These are phyloP conservation scores for Aporophyla nigra DNA, from an alignment of 2,888 invertebrate species.

Conservation along the genomic window DNA sequence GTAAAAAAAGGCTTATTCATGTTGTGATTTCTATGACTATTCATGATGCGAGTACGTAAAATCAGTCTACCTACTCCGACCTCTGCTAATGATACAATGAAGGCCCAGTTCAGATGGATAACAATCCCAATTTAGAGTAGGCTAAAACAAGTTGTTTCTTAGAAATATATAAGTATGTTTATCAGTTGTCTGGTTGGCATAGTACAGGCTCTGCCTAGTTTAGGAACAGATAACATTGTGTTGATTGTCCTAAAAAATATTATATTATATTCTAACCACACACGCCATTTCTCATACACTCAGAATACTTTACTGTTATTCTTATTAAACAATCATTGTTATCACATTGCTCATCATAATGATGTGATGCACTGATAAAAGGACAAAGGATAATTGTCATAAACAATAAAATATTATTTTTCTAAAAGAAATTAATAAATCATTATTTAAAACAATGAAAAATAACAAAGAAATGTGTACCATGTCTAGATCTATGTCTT, in stretches of 20 bases:
- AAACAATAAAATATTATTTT: neutral
- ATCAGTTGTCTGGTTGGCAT: too few relatives aligned
- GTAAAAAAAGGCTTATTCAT: too few relatives aligned
- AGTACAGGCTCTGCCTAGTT: too few relatives aligned
- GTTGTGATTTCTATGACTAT: too few relatives aligned
- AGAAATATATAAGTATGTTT: too few relatives aligned
- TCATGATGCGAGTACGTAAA: too few relatives aligned
- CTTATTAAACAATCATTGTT: neutral
- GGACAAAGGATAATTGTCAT: conserved; percentile 12
- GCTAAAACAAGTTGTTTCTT: neutral
- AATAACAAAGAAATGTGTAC: neutral
- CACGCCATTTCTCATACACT: neutral
- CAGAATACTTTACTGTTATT: neutral
- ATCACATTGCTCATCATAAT: conserved; percentile 12
- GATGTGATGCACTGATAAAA: conserved; percentile 9
- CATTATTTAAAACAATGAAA: neutral
- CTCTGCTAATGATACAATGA: neutral
- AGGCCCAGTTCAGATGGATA: neutral
- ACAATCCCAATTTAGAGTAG: neutral
- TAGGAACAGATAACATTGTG: too few relatives aligned
- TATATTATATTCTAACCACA: too few relatives aligned
- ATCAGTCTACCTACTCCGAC: too few relatives aligned
- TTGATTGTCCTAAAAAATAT: too few relatives aligned
- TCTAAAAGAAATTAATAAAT: neutral
- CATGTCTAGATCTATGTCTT: neutral